Evolutionary conservation across 2,797 vertebrate species (phyloP).

Genomic region (Hafferia zeledoni): DNA sequence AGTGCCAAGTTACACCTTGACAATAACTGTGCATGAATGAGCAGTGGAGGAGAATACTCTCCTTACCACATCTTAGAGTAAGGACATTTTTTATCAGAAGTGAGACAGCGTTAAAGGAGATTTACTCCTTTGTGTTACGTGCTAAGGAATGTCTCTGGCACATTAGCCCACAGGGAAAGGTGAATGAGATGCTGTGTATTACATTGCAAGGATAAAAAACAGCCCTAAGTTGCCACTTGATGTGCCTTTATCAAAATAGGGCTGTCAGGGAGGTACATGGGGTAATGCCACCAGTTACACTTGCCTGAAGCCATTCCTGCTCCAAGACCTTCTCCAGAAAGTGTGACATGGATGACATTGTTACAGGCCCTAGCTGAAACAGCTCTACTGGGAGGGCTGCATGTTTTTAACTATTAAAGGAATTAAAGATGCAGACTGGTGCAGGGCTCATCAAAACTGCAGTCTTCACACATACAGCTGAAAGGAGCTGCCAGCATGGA

Average conservation of each 20-base stretch:
- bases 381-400: neutral
- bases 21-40: neutral
- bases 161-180: neutral
- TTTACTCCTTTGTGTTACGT: neutral
- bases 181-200: neutral
- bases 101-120: neutral
- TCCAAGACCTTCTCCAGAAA: neutral
- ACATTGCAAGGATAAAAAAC: neutral
- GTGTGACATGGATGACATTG: accelerated
- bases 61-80: neutral
- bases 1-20: neutral
- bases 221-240: neutral
- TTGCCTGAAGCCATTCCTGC: neutral
- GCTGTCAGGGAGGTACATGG: accelerated
- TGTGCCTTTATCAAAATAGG: neutral
- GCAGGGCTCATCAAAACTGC: neutral
- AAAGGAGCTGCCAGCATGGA: neutral
- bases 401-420: neutral
- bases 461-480: neutral
- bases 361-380: neutral
- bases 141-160: neutral
- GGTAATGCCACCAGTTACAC: neutral
- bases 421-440: neutral
- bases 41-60: neutral
- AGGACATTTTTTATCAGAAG: neutral